A percentile compares a stretch with the other conserved stretches of the same genome.
Evolutionary conservation across 2,888 invertebrate genomes (phyloP).

Genomic region (Proisotoma minuta): DNA sequence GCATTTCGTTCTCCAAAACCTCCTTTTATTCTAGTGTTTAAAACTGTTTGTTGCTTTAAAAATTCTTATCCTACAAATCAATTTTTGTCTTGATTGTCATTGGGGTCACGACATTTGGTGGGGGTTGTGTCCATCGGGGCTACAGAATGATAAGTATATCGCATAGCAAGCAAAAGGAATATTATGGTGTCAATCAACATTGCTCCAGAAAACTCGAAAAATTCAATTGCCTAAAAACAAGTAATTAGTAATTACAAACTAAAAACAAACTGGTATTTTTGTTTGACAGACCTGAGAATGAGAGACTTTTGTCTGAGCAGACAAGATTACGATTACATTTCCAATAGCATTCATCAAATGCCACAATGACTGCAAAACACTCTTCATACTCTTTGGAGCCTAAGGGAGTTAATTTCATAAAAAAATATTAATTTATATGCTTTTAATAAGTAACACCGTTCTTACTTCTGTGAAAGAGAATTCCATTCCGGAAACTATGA

Average conservation of each 20-base stretch:
- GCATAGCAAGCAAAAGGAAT: constrained; percentile 72
- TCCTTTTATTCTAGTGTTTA: no score
- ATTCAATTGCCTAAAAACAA: constrained; percentile 76
- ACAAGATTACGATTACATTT: constrained; percentile 81
- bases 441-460: neutral
- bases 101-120: neutral
- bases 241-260: constrained; percentile 13
- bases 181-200: constrained; percentile 79
- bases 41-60: no score
- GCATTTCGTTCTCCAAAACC: no score
- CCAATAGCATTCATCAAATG: constrained; percentile 74
- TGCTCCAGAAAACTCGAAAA: constrained; percentile 77
- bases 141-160: constrained; percentile 68
- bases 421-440: neutral
- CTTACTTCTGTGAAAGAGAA: constrained; percentile 75
- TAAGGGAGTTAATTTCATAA: constrained; percentile 50
- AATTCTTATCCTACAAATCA: no score
- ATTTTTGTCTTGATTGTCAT: neutral
- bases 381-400: constrained; percentile 79
- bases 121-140: neutral
- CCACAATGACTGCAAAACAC: constrained; percentile 79
- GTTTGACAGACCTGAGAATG: constrained; percentile 24
- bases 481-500: constrained; percentile 74
- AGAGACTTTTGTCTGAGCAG: constrained; percentile 73
- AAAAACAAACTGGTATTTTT: neutral